A percentile compares a stretch with the other conserved stretches of the same genome.
Conservation (phyloP, 35 echinoderm and acorn worm species). For the Lytechinus variegatus region DNA sequence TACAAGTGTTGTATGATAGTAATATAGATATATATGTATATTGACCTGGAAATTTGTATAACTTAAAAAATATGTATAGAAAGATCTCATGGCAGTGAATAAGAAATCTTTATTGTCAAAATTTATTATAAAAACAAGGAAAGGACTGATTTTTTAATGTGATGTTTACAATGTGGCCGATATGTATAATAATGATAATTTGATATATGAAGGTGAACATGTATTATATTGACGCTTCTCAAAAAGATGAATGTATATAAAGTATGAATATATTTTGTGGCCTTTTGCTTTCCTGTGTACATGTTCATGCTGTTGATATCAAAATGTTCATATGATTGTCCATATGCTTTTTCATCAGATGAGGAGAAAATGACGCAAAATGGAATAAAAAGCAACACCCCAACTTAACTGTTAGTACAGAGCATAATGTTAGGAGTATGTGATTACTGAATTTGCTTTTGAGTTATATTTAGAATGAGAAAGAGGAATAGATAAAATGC, state of each 20-base stretch:
- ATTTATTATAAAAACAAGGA: not conserved
- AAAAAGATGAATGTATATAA: not conserved
- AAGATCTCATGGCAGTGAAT: not conserved
- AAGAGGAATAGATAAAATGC: not conserved
- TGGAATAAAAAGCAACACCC: not conserved
- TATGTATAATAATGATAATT: not conserved
- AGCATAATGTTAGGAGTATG: not conserved
- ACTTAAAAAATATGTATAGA: not conserved
- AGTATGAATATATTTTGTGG: slow-evolving; percentile 15
- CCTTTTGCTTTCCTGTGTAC: not conserved
- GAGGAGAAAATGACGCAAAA: slow-evolving; percentile 1
- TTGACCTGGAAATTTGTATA: not conserved
- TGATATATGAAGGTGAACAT: slow-evolving; percentile 10
- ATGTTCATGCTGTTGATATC: not conserved
- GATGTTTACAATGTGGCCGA: not conserved
- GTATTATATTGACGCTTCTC: not conserved
- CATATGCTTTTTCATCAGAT: not conserved
- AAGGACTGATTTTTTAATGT: not conserved
- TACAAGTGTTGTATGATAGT: not conserved
- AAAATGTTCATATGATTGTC: not conserved
- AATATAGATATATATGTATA: slow-evolving; percentile 15
- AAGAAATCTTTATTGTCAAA: not conserved
- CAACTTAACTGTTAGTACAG: not conserved
- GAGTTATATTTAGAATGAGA: not conserved
- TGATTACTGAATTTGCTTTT: not conserved